These are phyloP conservation scores for Cheilosia pagana DNA, from an alignment of 2,888 invertebrate genomes.

Conservation along the genomic window DNA sequence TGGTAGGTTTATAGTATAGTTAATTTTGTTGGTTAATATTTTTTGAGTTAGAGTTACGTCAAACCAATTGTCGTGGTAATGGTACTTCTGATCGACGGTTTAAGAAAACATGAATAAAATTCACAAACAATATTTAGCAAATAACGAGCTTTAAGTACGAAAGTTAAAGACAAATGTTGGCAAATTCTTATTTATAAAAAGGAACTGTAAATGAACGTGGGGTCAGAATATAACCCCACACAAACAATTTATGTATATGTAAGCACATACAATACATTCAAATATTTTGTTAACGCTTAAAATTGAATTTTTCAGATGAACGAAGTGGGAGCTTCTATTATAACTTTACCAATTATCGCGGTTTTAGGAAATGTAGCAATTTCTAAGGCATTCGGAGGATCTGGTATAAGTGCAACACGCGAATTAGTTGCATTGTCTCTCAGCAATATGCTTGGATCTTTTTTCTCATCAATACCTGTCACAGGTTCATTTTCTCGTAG, in stretches of 20 bases:
- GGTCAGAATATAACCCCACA: too few species aligned
- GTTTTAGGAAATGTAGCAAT: conserved; percentile 97
- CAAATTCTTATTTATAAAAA: too few species aligned
- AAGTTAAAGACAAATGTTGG: too few species aligned
- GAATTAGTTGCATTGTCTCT: conserved; percentile 94
- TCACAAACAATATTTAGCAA: too few species aligned
- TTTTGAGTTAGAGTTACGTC: too few species aligned
- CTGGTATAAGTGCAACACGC: conserved; percentile 94
- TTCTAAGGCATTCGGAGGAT: conserved; percentile 95
- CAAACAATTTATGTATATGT: neutral
- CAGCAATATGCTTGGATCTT: conserved; percentile 93
- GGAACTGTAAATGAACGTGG: too few species aligned
- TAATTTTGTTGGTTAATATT: too few species aligned
- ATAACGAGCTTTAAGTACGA: too few species aligned
- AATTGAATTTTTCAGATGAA: conserved; percentile 84
- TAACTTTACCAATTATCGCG: conserved; percentile 94
- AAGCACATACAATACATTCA: neutral
- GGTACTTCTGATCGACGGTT: too few species aligned
- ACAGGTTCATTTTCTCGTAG: conserved; percentile 95
- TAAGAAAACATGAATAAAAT: too few species aligned
- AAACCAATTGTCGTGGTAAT: too few species aligned
- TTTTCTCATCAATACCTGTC: conserved; percentile 95
- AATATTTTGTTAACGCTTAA: too few species aligned
- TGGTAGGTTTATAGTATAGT: conserved; percentile 76
- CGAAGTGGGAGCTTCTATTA: conserved; percentile 92